Conservation (phyloP, 2,888 invertebrate species). For the Philaethria dido region DNA sequence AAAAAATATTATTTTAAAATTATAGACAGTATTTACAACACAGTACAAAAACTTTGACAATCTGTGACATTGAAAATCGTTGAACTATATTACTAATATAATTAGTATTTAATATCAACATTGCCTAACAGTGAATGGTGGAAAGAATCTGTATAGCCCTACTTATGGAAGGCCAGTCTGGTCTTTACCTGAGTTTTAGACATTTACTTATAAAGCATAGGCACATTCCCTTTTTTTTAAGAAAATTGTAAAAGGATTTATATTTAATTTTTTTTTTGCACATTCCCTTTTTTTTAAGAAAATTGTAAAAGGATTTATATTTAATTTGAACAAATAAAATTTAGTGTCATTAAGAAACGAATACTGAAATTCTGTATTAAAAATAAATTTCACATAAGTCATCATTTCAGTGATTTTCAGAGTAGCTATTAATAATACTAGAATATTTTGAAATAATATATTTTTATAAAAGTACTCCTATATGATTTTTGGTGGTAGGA, state of each 20-base stretch:
- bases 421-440: no score
- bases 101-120: neutral
- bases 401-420: no score
- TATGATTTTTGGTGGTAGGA: no score
- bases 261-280: no score
- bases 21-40: neutral
- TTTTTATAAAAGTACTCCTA: no score
- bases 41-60: neutral
- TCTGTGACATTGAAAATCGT: neutral
- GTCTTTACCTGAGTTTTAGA: neutral
- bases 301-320: neutral
- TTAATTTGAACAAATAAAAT: no score
- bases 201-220: conserved; percentile 3
- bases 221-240: neutral
- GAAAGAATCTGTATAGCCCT: conserved; percentile 21
- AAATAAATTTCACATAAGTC: no score
- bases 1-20: no score
- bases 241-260: neutral
- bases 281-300: neutral
- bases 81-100: neutral
- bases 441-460: no score
- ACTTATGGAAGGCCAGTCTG: conserved; percentile 16
- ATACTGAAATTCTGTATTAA: no score
- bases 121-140: conserved; percentile 12
- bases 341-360: no score